These are phyloP conservation scores for Phthorimaea operculella DNA, from an alignment of 1,140 invertebrate species.

Conservation along the genomic window DNA sequence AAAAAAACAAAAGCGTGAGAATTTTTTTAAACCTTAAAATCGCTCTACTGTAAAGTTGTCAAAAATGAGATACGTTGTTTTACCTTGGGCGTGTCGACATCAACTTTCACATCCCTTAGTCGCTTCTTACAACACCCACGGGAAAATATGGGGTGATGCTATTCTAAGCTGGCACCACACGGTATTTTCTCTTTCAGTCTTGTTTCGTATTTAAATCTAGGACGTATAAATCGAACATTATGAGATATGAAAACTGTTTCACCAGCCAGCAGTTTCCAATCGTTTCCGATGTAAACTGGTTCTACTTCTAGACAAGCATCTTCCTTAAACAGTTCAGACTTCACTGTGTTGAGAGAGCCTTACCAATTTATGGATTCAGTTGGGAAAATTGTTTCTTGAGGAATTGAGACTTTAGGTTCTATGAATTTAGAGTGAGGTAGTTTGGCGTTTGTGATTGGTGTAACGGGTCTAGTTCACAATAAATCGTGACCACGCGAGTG, in stretches of 20 bases:
- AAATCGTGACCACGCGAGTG: conserved; percentile 48
- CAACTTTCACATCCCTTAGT: no score
- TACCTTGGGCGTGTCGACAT: no score
- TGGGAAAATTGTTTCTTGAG: neutral
- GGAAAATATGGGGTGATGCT: no score
- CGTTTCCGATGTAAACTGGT: conserved; percentile 41
- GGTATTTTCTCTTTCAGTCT: no score
- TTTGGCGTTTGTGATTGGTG: conserved; percentile 23
- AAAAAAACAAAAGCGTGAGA: no score
- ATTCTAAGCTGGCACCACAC: no score
- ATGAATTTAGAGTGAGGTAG: conserved; percentile 10
- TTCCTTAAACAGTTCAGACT: conserved; percentile 50
- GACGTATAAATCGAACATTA: neutral
- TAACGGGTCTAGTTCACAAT: conserved; percentile 22
- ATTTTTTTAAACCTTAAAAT: no score
- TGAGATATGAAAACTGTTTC: neutral
- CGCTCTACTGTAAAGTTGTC: no score
- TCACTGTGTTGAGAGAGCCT: conserved; percentile 22
- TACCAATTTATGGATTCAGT: conserved; percentile 14
- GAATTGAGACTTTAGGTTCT: neutral
- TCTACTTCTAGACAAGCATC: conserved; percentile 45
- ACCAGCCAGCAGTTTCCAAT: conserved; percentile 12
- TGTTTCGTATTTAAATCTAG: no score
- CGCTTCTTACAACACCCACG: no score
- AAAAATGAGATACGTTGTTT: no score